Base-by-base conservation (phyloP, 2,797 vertebrate species). In the Mycteria americana region DNA sequence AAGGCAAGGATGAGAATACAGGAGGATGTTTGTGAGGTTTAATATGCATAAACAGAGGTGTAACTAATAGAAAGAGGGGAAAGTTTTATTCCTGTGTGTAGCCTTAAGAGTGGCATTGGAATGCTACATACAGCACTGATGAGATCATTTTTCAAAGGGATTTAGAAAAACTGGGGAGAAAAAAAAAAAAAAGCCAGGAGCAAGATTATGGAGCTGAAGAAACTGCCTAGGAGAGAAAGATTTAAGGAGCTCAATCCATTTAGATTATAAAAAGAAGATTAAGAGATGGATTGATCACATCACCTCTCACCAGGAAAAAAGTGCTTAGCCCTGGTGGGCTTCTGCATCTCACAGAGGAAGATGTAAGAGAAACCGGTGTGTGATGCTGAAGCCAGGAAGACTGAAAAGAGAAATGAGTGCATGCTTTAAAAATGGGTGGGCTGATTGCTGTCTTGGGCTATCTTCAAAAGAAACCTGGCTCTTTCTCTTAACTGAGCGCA, bases 401-500 rank as follows among this genome's bases (percentile, higher is more conserved):
- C n/a, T 60, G 56, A 74, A 64, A 88, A 5, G 8, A 60, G 19
- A 68, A 80, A n/a, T 39, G 27, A 68, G 8, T 0, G 1, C 1
- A 24, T 15, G 4, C 11, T 85, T 76, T 79, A 30, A 87, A 90
- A 89, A 30, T 6, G 31, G 0, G 6, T 33, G 33, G 7, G 15
- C 6, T 76, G 25, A 35, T 31, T 19, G 11, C 6, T 60, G 35
- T 13, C 6, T 50, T 35, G 30, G 30, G 19, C 24, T 8, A 3
- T 17, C 10, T 56, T 77, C 28, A 57, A 13, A 83, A 41, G 4
- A 76, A 73, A 57, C 14, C 37, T 35, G 13, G 0, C 11, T 53
- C 10, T 82, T 63, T 53, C 17, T 70, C 23, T 50, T 22, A 0
- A 2, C 11, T 27, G 19, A 82, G 28, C 7, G 24, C 0, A 0